Conservation (phyloP, 2,797 vertebrate genomes). For the Hyperoplus lanceolatus region DNA sequence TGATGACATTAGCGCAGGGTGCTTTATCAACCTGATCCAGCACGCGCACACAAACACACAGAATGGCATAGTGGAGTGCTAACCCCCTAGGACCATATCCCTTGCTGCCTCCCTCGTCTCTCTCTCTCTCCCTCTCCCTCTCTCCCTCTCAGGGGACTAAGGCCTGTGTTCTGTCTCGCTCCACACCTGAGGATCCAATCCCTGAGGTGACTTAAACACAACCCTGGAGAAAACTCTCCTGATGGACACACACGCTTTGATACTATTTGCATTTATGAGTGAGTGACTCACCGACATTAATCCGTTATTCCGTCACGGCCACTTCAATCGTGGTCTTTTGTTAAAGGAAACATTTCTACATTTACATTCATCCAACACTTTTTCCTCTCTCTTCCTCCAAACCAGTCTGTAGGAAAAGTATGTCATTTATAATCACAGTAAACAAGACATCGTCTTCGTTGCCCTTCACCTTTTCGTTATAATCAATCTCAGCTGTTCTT, state of each 20-base stretch:
- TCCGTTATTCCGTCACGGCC: too few relatives aligned
- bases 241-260: slow-evolving; percentile 13
- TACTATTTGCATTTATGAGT: slow-evolving; percentile 32
- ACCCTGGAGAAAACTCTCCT: slow-evolving; percentile 32
- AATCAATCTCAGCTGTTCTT: not conserved
- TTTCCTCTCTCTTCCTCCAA: not conserved
- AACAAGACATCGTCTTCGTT: not conserved
- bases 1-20: slow-evolving; percentile 33
- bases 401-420: not conserved
- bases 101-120: not conserved
- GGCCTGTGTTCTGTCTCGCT: slow-evolving; percentile 47
- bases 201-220: slow-evolving; percentile 44
- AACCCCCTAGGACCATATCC: slow-evolving; percentile 45
- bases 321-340: not conserved
- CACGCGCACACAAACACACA: not conserved
- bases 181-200: slow-evolving; percentile 69
- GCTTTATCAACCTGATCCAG: slow-evolving; percentile 22
- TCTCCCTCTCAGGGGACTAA: slow-evolving; percentile 28
- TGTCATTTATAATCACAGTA: not conserved
- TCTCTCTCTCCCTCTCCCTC: slow-evolving; percentile 1
- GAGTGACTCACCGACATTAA: slow-evolving; percentile 8
- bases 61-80: slow-evolving; percentile 21
- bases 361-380: not conserved
- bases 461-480: not conserved
- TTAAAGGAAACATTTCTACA: not conserved